Conservation (phyloP, 1,140 invertebrate genomes). For the Conopomorpha cramerella region DNA sequence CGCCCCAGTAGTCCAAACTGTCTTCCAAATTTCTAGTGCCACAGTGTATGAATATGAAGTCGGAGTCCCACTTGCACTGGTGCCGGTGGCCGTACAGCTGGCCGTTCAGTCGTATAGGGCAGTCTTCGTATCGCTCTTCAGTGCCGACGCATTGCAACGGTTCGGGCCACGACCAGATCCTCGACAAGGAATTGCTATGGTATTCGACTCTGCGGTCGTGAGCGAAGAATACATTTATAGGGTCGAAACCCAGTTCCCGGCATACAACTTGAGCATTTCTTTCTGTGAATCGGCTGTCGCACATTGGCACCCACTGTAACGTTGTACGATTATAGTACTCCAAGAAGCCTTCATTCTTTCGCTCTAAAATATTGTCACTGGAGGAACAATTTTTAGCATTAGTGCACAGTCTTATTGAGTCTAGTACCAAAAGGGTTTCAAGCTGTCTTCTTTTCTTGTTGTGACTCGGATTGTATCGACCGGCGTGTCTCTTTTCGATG, state of each 20-base stretch:
- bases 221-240: conserved; percentile 85
- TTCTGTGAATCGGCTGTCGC: conserved; percentile 93
- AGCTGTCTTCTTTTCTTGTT: conserved; percentile 49
- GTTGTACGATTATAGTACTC: conserved; percentile 96
- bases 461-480: conserved; percentile 25
- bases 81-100: conserved; percentile 84
- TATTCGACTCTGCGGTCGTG: conserved; percentile 81
- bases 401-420: conserved; percentile 76
- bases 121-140: conserved; percentile 84
- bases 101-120: conserved; percentile 86
- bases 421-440: conserved; percentile 54
- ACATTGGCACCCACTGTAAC: conserved; percentile 95
- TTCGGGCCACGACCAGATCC: conserved; percentile 95
- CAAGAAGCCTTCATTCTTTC: conserved; percentile 79
- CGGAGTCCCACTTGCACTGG: conserved; percentile 84
- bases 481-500: conserved; percentile 37
- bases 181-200: conserved; percentile 78
- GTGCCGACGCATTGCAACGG: conserved; percentile 84
- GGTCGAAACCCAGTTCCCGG: conserved; percentile 88
- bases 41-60: conserved; percentile 94
- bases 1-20: conserved; percentile 90
- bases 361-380: conserved; percentile 47
- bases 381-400: conserved; percentile 71
- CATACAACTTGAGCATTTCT: conserved; percentile 95
- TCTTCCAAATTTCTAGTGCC: conserved; percentile 75